Evolutionary conservation across 2,797 vertebrate genomes (phyloP), one percentile per base, ranked within the genome.

Genomic region (Geotrypetes seraphini): DNA sequence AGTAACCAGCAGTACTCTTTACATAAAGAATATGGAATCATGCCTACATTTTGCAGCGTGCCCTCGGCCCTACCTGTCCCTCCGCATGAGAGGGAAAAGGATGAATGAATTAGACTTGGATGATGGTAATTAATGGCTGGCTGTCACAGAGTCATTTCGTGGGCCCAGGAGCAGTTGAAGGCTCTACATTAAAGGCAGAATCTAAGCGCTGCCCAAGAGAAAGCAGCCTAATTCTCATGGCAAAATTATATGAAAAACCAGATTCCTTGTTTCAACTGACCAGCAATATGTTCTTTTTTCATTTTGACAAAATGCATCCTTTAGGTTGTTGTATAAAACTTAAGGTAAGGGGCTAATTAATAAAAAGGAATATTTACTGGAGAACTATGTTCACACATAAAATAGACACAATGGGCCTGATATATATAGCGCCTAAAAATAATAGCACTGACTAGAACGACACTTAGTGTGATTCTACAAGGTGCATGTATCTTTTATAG

Each of bases 111-210:
- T 75, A 78, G 69, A 72, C 51, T 53, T 58, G 48, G 77, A 76
- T 76, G 73, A 80, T 76, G 72, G 77, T 78, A 83, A 86, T 83
- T 82, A 83, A 82, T 80, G 75, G 73, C 73, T 77, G 65, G 66
- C 75, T 78, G 81, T 82, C 75, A 73, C 63, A 58, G 75, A 79
- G 69, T 71, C 75, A 68, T 75, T 75, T 54, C 53, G 52, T 63
- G 66, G n/a, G 57, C 69, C 68, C 40, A 2, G 64, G n/a, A n/a
- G n/a, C 45, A 4, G 41, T 60, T 60, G 67, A 65, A 60, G 65
- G 58, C 63, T 73, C 57, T 46, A 21, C 39, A 36, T 63, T 50
- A 58, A 57, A 52, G 59, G 67, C 53, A n/a, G 29, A 64, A 69
- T 59, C 62, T 45, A 52, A 31, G 51, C 39, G 13, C 47, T 47